Evolutionary conservation across 2,797 vertebrate species (phyloP), one percentile per base, ranked within the genome.

Genomic region (Melanotaenia trifasciata): DNA sequence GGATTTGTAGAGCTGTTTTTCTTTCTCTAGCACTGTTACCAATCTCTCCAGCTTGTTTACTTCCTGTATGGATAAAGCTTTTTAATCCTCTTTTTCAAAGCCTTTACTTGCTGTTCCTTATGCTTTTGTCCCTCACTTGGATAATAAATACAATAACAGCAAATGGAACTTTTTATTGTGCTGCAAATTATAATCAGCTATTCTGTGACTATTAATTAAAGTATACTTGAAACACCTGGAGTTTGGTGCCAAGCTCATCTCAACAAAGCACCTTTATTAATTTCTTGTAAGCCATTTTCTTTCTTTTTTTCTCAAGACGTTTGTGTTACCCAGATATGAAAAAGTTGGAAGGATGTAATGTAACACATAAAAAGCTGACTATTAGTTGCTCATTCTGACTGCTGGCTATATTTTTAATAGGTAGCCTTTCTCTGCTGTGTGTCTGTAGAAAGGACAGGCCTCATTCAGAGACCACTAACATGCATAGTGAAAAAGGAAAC

Each of bases 71-170:
- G 77, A 83, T 87, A 61, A 83, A 83, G 66, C 76, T 68, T 80
- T 91, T 90, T 91, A 74, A 93, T 90, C 81, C 69, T 76, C 28
- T 33, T 71, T 88, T 91, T 89, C 78, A 86, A 90, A 90, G 82
- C 53, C 57, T 70, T 51, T 62, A 83, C 61, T 74, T 66, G 13
- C 47, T 58, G 76, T 81, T 65, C 72, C 70, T 68, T 62, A 71
- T 84, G 58, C 38, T 68, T 90, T 84, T 87, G 62, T 86, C 58
- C 64, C 76, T 84, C 36, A 50, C 40, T 38, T 80, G 60, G 79
- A 85, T 86, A 87, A 86, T 86, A 65, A 84, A 66, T 75, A 20
- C n/a, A 66, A 59, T 30, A 30, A 71, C 20, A 24, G 82, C 86
- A 66, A 83, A 67, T 74, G 6, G 67, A 84, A 79, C n/a, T 83